Evolutionary conservation across 2,888 invertebrate genomes (phyloP).

Genomic region (Eupithecia tripunctaria): DNA sequence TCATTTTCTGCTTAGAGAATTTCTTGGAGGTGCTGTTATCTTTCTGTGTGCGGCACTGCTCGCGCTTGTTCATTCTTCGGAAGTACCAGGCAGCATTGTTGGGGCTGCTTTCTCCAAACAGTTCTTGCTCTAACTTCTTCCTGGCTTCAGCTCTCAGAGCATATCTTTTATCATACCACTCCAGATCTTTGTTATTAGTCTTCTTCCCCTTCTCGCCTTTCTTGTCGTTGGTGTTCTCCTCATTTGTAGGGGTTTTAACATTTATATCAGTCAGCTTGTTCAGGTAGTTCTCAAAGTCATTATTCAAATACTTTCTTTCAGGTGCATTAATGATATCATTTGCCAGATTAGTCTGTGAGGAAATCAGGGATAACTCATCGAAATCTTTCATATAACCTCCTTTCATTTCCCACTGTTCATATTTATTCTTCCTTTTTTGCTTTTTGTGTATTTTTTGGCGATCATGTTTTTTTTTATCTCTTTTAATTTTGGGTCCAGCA

Average conservation of each 20-base stretch:
- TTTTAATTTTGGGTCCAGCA: conserved; percentile 61
- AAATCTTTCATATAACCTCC: conserved; percentile 73
- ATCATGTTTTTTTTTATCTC: conserved; percentile 69
- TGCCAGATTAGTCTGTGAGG: conserved; percentile 55
- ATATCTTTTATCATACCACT: conserved; percentile 74
- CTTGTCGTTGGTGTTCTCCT: conserved; percentile 46
- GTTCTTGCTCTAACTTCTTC: conserved; percentile 66
- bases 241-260: conserved; percentile 25
- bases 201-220: conserved; percentile 44
- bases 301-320: conserved; percentile 51
- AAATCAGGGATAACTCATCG: conserved; percentile 65
- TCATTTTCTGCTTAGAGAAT: conserved; percentile 66
- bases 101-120: conserved; percentile 64
- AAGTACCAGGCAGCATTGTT: conserved; percentile 80
- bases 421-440: conserved; percentile 74
- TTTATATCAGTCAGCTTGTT: conserved; percentile 52
- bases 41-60: conserved; percentile 73
- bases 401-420: conserved; percentile 79
- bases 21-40: conserved; percentile 71
- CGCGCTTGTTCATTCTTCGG: conserved; percentile 75
- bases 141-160: conserved; percentile 68
- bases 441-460: conserved; percentile 71
- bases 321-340: conserved; percentile 53
- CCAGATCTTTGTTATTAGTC: conserved; percentile 51
- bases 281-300: conserved; percentile 53